A percentile compares a stretch with the other conserved stretches of the same genome.
Conservation (phyloP, 2,888 invertebrate species). For the Girardia tigrina region DNA sequence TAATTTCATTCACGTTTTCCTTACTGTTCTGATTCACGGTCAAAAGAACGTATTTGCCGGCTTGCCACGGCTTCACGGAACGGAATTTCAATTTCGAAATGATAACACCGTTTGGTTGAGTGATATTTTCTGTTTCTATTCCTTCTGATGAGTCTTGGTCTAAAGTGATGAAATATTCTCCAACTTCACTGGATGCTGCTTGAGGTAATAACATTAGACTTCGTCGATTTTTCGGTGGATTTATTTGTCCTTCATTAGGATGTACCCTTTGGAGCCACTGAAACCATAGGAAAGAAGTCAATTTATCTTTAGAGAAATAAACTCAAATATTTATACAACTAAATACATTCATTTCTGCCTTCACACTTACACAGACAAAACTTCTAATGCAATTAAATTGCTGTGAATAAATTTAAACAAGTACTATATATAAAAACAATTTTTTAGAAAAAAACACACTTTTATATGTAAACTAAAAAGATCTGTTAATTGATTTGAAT, state of each 20-base stretch:
- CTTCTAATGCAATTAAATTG: too few species aligned
- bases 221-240: background rate
- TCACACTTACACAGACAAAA: too few species aligned
- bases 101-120: background rate
- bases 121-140: background rate
- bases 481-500: too few species aligned
- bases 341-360: too few species aligned
- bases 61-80: background rate
- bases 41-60: background rate
- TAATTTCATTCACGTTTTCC: background rate
- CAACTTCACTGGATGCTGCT: background rate
- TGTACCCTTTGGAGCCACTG: background rate
- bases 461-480: too few species aligned
- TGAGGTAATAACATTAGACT: background rate
- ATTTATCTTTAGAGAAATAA: too few species aligned
- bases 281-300: too few species aligned
- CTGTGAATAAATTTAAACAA: too few species aligned
- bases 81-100: background rate
- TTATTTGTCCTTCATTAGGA: background rate
- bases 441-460: too few species aligned
- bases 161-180: background rate
- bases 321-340: too few species aligned
- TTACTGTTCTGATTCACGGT: background rate
- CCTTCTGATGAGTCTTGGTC: background rate
- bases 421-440: too few species aligned